Evolutionary conservation across 2,113 vertebrate genomes (phyloP), one percentile per base, ranked within the genome.

Genomic region (Brachyhypopomus occidentalis): DNA sequence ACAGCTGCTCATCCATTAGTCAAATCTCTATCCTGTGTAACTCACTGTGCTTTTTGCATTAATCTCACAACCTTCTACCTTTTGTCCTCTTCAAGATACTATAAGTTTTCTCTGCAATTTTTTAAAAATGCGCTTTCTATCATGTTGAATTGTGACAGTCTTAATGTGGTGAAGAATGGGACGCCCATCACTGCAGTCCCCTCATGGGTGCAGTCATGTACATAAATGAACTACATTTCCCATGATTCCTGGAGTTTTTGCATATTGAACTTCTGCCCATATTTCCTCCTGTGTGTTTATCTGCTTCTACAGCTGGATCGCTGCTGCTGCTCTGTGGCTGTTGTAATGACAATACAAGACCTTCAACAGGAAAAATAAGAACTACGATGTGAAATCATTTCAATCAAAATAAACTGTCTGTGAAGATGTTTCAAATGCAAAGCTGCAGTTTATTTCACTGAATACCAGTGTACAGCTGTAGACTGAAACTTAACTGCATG

Each of bases 351-450:
- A 90, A 89, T 85, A 90, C 89, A 90, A 88, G 70, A 91, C 87
- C 87, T 88, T 92, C 89, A 87, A 92, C 86, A 91, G 89, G 89
- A 90, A 92, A 52, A 88, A 90, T 87, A 91, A 95, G 90, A 93
- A 95, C 86, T 89, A 94, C 95, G 94, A 96, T 98, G 96, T 98
- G 95, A 97, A 96, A 96, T 95, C 94, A 95, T 97, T 97, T 96
- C 94, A 96, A 96, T 95, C 93, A 93, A 94, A 97, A 96, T 95
- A 97, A 98, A 98, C 91, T 94, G 96, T 98, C 96, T 96, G 96
- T 96, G 96, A 97, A 89, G 96, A 96, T 95, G 94, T 95, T 93
- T 93, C 88, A 94, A 71, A 85, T 89, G 88, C 83, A 84, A 89
- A 85, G 90, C 81, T 83, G 87, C 88, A 69, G 80, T 34, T 5